Evolutionary conservation across 2,797 vertebrate species (phyloP).

Genomic region (Peromyscus nudipes): DNA sequence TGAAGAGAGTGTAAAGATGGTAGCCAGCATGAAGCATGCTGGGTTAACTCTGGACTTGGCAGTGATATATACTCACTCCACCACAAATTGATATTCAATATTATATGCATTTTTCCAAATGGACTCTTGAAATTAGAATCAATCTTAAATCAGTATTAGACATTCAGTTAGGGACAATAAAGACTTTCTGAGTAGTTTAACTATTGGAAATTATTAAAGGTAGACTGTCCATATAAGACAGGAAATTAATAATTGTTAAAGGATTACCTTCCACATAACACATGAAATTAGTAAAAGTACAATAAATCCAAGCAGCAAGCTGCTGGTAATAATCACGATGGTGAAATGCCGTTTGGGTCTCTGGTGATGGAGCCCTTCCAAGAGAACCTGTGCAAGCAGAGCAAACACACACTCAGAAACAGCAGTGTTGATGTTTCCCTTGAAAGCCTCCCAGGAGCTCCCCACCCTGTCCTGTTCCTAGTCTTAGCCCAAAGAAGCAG

Average conservation of each 20-base stretch:
- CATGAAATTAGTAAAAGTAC: conserved; percentile 93
- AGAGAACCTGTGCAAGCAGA: conserved; percentile 89
- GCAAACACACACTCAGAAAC: conserved; percentile 1
- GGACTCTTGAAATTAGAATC: conserved; percentile 10
- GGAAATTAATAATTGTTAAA: conserved; percentile 88
- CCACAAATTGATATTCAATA: not conserved
- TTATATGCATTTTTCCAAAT: not conserved
- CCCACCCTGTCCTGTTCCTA: not conserved
- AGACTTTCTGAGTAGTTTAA: conserved; percentile 6
- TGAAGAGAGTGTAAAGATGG: not conserved
- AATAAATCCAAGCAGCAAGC: conserved; percentile 91
- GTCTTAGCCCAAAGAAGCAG: not conserved
- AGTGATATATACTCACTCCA: not conserved
- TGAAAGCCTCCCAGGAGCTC: not conserved
- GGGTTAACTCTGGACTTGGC: not conserved
- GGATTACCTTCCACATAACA: conserved; percentile 94
- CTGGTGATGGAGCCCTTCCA: conserved; percentile 94
- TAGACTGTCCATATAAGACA: conserved; percentile 94
- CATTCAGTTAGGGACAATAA: not conserved
- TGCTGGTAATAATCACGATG: conserved; percentile 91
- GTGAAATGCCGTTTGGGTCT: conserved; percentile 90
- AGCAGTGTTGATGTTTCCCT: not conserved
- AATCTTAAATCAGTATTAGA: not conserved
- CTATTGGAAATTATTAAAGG: conserved; percentile 36
- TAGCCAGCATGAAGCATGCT: not conserved